A percentile compares a stretch with the other conserved stretches of the same genome.
These are phyloP conservation scores for Pteria penguin DNA, from an alignment of 2,888 invertebrate genomes.

Conservation along the genomic window DNA sequence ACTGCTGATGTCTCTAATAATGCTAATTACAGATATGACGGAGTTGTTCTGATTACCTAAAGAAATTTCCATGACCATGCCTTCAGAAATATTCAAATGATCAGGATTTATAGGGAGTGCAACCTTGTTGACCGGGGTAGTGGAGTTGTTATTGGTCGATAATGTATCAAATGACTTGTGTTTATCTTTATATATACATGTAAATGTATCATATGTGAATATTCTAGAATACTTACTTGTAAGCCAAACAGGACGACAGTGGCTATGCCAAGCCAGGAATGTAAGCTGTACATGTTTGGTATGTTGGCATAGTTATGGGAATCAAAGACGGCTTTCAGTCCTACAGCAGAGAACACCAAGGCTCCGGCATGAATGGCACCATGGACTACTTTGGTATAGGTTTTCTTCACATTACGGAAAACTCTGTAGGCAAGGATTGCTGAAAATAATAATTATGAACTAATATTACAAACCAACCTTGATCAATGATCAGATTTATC, in stretches of 20 bases:
- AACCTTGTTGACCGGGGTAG: too few species aligned
- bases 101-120: background rate
- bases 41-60: background rate
- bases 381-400: slow-evolving; percentile 88
- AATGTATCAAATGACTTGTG: too few species aligned
- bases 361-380: slow-evolving; percentile 85
- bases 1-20: too few species aligned
- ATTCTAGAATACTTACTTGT: slow-evolving; percentile 83
- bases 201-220: too few species aligned
- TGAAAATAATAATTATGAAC: too few species aligned
- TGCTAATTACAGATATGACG: too few species aligned
- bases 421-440: slow-evolving; percentile 91
- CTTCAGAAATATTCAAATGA: too few species aligned
- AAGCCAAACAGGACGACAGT: slow-evolving; percentile 87
- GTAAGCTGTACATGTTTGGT: slow-evolving; percentile 84
- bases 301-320: slow-evolving; percentile 84
- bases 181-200: background rate
- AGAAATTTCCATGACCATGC: too few species aligned
- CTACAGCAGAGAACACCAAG: slow-evolving; percentile 86
- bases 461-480: too few species aligned
- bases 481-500: too few species aligned
- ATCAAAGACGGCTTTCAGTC: slow-evolving; percentile 89
- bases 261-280: slow-evolving; percentile 90
- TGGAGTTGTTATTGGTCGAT: too few species aligned
- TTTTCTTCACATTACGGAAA: slow-evolving; percentile 87